Percentiles rank a stretch among this genome's conserved stretches.
Evolutionary conservation across 2,113 vertebrate genomes (phyloP).

Genomic region (Vimba vimba): DNA sequence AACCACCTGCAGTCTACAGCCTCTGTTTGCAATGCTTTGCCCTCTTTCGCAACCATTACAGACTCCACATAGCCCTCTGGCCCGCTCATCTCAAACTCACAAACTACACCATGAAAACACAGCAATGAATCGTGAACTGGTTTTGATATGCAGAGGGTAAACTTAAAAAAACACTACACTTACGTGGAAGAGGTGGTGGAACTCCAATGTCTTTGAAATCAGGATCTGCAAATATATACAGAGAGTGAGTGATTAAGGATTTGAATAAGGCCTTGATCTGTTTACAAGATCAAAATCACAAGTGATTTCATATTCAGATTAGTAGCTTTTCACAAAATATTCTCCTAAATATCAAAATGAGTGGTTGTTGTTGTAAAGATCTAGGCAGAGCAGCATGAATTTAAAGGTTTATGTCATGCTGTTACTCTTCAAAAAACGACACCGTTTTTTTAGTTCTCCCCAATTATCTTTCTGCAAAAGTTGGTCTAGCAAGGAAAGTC

Average conservation of each 20-base stretch:
- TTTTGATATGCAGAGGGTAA: not conserved
- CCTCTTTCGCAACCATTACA: constrained; percentile 84
- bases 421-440: not conserved
- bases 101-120: constrained; percentile 73
- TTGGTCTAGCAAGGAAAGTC: not conserved
- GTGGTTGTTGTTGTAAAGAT: not conserved
- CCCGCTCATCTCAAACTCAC: constrained; percentile 96
- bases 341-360: not conserved
- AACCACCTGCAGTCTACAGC: constrained; percentile 98
- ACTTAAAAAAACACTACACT: constrained; percentile 67
- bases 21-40: constrained; percentile 84
- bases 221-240: constrained; percentile 84
- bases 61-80: constrained; percentile 95
- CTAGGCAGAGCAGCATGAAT: not conserved
- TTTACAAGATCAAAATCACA: not conserved
- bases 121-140: not conserved
- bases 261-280: not conserved
- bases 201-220: constrained; percentile 89
- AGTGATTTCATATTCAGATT: not conserved
- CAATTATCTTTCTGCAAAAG: not conserved
- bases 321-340: not conserved
- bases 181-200: constrained; percentile 89
- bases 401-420: not conserved
- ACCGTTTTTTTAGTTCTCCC: not conserved
- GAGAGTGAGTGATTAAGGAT: not conserved